Conservation (phyloP, 1,140 invertebrate genomes). For the Plutomurus gul region DNA sequence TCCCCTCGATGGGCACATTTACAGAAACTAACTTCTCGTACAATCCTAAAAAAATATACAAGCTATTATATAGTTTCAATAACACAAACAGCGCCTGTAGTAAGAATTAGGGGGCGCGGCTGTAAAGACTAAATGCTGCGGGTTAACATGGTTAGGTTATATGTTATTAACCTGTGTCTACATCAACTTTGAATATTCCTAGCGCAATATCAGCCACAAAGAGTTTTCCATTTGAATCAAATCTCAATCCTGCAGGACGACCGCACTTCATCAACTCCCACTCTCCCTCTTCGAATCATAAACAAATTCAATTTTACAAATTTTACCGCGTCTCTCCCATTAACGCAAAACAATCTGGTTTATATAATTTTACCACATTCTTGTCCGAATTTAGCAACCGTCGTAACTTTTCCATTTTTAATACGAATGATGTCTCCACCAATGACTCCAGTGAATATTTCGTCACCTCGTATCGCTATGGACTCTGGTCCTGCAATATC, state of each 20-base stretch:
- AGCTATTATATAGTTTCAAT: neutral
- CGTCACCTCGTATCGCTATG: slow-evolving; percentile 44
- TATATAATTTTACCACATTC: slow-evolving; percentile 75
- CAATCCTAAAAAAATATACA: slow-evolving; percentile 25
- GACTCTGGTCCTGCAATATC: slow-evolving; percentile 57
- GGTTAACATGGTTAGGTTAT: neutral
- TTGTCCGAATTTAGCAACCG: slow-evolving; percentile 65
- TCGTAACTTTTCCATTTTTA: slow-evolving; percentile 49
- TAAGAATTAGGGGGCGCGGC: too few relatives aligned
- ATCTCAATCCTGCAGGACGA: slow-evolving; percentile 60
- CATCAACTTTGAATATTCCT: slow-evolving; percentile 60
- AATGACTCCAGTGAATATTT: slow-evolving; percentile 54
- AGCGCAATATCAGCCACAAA: slow-evolving; percentile 60
- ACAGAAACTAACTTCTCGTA: slow-evolving; percentile 55
- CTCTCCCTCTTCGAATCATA: slow-evolving; percentile 48
- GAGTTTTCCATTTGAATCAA: slow-evolving; percentile 59
- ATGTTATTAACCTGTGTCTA: slow-evolving; percentile 58
- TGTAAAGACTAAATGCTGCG: neutral
- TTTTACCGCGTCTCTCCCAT: neutral
- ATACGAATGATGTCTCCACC: slow-evolving; percentile 52
- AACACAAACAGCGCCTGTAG: neutral
- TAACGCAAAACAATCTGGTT: too few relatives aligned
- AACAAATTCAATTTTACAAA: neutral
- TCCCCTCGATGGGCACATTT: slow-evolving; percentile 55
- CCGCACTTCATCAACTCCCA: slow-evolving; percentile 58